These are phyloP conservation scores for Trachelus tabidus DNA, from an alignment of 2,888 invertebrate species.

Conservation along the genomic window DNA sequence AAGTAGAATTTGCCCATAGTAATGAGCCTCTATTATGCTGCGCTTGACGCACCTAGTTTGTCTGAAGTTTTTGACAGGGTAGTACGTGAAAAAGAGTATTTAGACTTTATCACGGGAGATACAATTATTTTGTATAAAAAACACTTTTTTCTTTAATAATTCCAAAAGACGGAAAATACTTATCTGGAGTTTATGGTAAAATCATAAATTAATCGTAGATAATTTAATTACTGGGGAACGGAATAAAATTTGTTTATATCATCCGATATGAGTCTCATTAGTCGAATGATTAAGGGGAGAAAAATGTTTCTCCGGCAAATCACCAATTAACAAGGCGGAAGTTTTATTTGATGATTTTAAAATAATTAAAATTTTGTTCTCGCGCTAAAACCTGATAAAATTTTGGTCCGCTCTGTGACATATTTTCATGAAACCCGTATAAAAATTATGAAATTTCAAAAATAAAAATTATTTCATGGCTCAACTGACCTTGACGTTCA, in stretches of 20 bases:
- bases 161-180: not conserved
- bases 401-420: too few relatives aligned
- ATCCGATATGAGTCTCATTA: not conserved
- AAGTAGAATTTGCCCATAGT: constrained; percentile 41
- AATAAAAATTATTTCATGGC: not conserved
- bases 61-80: not conserved
- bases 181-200: not conserved
- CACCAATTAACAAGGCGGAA: not conserved
- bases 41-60: not conserved
- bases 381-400: too few relatives aligned
- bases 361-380: not conserved
- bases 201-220: not conserved
- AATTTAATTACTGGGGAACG: too few relatives aligned
- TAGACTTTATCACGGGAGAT: not conserved
- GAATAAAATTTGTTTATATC: too few relatives aligned
- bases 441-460: not conserved
- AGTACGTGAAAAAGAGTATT: not conserved
- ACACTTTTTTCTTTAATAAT: not conserved
- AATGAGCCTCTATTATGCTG: constrained; percentile 34
- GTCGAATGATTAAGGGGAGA: not conserved
- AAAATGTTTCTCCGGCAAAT: not conserved
- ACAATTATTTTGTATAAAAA: not conserved
- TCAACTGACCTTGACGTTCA: constrained; percentile 23
- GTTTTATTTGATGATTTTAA: not conserved
- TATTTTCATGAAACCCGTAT: not conserved